phyloP scores from a whole-genome alignment of 1,140 invertebrate species.

The Drosophila takahashii region DNA sequence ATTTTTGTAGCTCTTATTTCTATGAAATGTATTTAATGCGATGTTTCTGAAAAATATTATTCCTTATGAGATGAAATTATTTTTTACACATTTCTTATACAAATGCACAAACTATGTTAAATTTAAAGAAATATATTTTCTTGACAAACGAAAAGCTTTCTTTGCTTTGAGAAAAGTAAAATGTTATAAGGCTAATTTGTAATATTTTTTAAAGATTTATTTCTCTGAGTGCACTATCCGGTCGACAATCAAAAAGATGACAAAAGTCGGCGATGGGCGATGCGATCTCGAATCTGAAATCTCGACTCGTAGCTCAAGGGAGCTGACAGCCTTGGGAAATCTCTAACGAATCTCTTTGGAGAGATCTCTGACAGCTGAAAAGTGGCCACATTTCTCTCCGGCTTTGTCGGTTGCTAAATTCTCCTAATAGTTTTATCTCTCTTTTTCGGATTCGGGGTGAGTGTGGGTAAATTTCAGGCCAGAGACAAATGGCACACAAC shows the following conservation, averaged over 20 bases:
- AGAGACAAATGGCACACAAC: conserved; percentile 32
- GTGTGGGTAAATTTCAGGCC: conserved; percentile 64
- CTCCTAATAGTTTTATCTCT: conserved; percentile 79
- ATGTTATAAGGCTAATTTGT: neutral
- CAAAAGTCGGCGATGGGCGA: conserved; percentile 60
- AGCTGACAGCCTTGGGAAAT: conserved; percentile 76
- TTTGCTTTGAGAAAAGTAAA: too few species aligned
- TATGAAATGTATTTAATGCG: too few species aligned
- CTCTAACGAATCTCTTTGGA: conserved; percentile 22
- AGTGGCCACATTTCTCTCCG: conserved; percentile 76
- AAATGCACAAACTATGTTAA: too few species aligned
- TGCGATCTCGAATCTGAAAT: conserved; percentile 14
- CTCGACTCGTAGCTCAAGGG: conserved; percentile 47
- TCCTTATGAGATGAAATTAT: too few species aligned
- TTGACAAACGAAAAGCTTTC: neutral
- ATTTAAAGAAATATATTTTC: neutral
- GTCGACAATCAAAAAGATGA: conserved; percentile 63
- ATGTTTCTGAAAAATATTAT: too few species aligned
- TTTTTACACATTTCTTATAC: too few species aligned
- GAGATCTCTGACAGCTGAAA: conserved; percentile 72
- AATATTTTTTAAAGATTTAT: neutral
- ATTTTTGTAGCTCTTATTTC: too few species aligned
- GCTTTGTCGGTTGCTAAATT: conserved; percentile 80
- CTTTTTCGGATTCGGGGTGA: conserved; percentile 7
- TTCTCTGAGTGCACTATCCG: conserved; percentile 1